Percentiles rank a stretch among this genome's conserved stretches.
These are phyloP conservation scores for Heterochromis multidens DNA, from an alignment of 2,113 vertebrate species.

Conservation along the genomic window DNA sequence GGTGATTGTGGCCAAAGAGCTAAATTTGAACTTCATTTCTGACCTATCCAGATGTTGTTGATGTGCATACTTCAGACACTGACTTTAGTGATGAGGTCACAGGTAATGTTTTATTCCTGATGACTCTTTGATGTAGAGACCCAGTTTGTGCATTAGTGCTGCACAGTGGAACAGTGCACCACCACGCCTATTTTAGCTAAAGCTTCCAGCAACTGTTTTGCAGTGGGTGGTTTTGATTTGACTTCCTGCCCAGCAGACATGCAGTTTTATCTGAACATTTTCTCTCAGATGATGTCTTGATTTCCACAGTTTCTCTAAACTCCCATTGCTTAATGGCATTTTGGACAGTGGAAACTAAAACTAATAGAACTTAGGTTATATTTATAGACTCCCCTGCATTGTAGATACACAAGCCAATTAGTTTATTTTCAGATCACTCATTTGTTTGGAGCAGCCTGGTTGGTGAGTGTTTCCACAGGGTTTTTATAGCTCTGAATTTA, in stretches of 20 bases:
- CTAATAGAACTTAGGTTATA: neutral
- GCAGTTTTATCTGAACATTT: neutral
- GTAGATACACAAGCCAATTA: neutral
- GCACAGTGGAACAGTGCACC: neutral
- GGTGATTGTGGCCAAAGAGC: neutral
- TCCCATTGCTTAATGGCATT: neutral
- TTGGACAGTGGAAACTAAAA: neutral
- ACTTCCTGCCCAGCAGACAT: neutral
- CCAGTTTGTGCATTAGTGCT: neutral
- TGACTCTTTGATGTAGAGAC: neutral
- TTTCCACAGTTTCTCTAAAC: neutral
- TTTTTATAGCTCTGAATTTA: neutral
- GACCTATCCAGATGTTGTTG: neutral
- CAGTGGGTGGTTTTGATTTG: neutral
- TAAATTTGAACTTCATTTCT: neutral
- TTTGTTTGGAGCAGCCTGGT: neutral
- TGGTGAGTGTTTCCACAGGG: neutral
- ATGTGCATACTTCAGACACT: neutral
- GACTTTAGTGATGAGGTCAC: neutral
- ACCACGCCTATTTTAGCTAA: neutral
- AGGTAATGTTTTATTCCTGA: neutral
- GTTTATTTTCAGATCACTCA: neutral
- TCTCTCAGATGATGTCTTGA: neutral
- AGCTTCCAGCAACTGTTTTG: neutral
- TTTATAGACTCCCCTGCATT: neutral